phyloP scores from a whole-genome alignment of 1,140 invertebrate species.

The Zaprionus ornatus region DNA sequence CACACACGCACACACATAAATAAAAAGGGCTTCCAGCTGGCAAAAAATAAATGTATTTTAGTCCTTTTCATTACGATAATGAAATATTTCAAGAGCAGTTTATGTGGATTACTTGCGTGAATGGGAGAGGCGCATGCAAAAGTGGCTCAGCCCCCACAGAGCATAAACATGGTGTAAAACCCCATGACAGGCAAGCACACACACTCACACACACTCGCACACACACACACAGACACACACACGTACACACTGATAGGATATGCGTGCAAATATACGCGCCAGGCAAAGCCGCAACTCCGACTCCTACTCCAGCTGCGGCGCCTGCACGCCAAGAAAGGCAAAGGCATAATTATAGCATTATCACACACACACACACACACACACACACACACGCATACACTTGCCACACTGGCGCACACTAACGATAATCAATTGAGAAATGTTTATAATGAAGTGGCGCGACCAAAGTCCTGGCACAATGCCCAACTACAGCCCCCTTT shows the following conservation, averaged over 20 bases:
- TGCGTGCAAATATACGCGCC: conserved; percentile 74
- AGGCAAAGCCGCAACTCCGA: conserved; percentile 64
- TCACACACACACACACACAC: conserved; percentile 52
- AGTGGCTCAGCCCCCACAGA: conserved; percentile 31
- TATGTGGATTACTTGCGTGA: conserved; percentile 77
- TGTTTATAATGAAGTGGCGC: conserved; percentile 80
- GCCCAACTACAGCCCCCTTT: conserved; percentile 13
- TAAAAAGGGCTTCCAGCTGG: conserved; percentile 42
- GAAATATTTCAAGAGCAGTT: conserved; percentile 80
- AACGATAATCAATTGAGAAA: conserved; percentile 82
- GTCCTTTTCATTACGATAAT: conserved; percentile 79
- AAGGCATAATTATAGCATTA: conserved; percentile 79
- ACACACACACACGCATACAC: conserved; percentile 9
- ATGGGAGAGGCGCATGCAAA: conserved; percentile 70
- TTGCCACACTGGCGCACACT: conserved; percentile 41
- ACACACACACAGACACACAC: conserved; percentile 1
- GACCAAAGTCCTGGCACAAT: conserved; percentile 54
- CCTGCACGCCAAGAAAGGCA: conserved; percentile 63
- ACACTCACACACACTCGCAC: not conserved
- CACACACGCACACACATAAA: conserved; percentile 2
- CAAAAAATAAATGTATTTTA: conserved; percentile 67
- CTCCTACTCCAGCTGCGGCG: conserved; percentile 37
- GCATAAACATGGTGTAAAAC: conserved; percentile 61
- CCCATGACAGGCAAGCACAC: conserved; percentile 26
- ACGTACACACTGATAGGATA: conserved; percentile 46